A percentile compares a stretch with the other conserved stretches of the same genome.
Conservation (phyloP, 1,140 invertebrate genomes). For the Wasmannia auropunctata region DNA sequence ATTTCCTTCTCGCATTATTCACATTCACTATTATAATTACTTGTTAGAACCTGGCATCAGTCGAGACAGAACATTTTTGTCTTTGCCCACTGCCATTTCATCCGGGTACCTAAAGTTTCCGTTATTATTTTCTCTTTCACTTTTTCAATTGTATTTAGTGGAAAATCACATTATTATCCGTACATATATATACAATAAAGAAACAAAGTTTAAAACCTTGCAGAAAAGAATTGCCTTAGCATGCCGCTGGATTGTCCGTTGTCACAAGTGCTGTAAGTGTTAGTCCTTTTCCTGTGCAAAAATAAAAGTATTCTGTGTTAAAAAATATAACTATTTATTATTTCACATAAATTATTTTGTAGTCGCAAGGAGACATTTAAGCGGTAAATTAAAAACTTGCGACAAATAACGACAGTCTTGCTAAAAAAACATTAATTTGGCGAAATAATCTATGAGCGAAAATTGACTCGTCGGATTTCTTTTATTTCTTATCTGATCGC, state of each 20-base stretch:
- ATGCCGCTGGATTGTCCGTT: constrained; percentile 68
- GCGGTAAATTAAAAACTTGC: background rate
- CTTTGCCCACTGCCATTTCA: constrained; percentile 54
- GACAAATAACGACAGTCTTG: background rate
- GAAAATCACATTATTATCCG: background rate
- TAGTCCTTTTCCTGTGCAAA: constrained; percentile 70
- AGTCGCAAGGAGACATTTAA: background rate
- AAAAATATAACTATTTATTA: background rate
- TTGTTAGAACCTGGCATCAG: constrained; percentile 63
- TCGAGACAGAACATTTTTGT: constrained; percentile 63
- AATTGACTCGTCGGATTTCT: background rate
- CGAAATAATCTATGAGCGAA: background rate
- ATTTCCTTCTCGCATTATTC: background rate
- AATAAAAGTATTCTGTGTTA: background rate
- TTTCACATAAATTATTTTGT: background rate
- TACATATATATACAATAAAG: constrained; percentile 8
- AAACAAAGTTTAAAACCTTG: constrained; percentile 61
- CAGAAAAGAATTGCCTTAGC: constrained; percentile 73
- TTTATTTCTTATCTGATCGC: background rate
- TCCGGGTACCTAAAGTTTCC: constrained; percentile 59
- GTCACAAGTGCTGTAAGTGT: constrained; percentile 69
- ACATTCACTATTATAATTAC: constrained; percentile 32
- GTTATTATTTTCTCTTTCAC: background rate
- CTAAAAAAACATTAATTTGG: background rate
- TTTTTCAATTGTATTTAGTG: background rate